Conservation (phyloP, 2,113 vertebrate species). For the Phodopus roborovskii region DNA sequence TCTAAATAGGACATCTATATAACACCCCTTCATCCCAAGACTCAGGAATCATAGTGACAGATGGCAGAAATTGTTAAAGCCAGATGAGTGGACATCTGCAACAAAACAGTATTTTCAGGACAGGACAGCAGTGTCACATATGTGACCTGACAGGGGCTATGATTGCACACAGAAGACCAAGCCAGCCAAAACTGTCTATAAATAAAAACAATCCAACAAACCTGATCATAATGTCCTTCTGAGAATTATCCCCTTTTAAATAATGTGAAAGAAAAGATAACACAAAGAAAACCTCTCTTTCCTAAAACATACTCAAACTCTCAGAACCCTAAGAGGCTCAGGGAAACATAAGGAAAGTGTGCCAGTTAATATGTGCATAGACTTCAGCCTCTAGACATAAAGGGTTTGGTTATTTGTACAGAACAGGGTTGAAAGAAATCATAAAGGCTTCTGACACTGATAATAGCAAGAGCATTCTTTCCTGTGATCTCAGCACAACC, state of each 20-base stretch:
- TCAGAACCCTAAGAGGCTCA: neutral
- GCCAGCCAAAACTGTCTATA: neutral
- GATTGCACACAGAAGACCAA: neutral
- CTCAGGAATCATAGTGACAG: neutral
- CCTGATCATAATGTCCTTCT: neutral
- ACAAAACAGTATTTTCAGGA: neutral
- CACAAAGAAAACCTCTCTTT: neutral
- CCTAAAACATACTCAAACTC: neutral
- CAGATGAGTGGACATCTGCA: too few species aligned
- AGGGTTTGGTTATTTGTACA: neutral
- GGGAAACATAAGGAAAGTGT: neutral
- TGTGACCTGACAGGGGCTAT: neutral
- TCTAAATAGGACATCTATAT: neutral
- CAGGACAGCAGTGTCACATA: neutral
- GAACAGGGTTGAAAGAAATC: neutral
- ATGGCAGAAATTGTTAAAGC: neutral
- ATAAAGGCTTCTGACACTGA: neutral
- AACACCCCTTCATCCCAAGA: neutral
- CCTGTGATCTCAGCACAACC: neutral
- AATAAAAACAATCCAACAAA: constrained; percentile 15
- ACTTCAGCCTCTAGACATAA: neutral
- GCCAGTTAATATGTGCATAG: neutral
- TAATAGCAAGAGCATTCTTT: neutral
- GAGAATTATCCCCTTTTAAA: neutral
- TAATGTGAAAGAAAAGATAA: neutral